Evolutionary conservation across 2,888 invertebrate species (phyloP), one percentile per base, ranked within the genome.

Genomic region (Agyllia agylla): DNA sequence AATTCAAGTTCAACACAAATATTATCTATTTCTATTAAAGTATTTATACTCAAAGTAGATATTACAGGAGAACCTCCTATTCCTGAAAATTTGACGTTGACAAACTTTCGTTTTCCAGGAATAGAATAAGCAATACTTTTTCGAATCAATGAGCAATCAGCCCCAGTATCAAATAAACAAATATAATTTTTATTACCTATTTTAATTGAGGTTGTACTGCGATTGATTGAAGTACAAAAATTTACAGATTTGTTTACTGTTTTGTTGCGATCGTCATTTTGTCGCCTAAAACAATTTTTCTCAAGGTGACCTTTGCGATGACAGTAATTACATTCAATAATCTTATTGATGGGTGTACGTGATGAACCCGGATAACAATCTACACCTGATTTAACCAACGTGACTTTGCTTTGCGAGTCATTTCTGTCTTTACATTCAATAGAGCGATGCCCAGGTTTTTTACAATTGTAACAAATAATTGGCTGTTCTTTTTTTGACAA

Each of bases 281-380:
- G 73, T 15, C 73, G 73, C 30, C 73, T 30, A 31, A 30, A 73
- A 73, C 73, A 73, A 17, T 73, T 73, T 73, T 73, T 73, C 30
- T 70, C 70, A 24, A 3, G 35, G 35, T 87, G 85, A 84, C 78
- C 85, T 87, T 87, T 86, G 20, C 57, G 57, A 57, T 17, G 57
- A 20, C 64, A 64, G 6, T 64, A 64, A 24, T 24, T 24, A 64
- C 64, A 64, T 64, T 64, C 64, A 64, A 64, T 24, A 64, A 64
- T 64, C 24, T 64, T 64, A 64, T 24, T 64, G 20, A 8, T 20
- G 24, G 24, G 9, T 3, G 2, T 24, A 24, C 11, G 9, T 24
- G 64, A 24, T 3, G 24, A 24, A 64, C 11, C 24, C 3, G 24
- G 64, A 64, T 24, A 24, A 64, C 24, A 35, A 27, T 27, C 27